These are phyloP conservation scores for Rhopalosiphum padi DNA, from an alignment of 1,140 invertebrate genomes.

Conservation along the genomic window DNA sequence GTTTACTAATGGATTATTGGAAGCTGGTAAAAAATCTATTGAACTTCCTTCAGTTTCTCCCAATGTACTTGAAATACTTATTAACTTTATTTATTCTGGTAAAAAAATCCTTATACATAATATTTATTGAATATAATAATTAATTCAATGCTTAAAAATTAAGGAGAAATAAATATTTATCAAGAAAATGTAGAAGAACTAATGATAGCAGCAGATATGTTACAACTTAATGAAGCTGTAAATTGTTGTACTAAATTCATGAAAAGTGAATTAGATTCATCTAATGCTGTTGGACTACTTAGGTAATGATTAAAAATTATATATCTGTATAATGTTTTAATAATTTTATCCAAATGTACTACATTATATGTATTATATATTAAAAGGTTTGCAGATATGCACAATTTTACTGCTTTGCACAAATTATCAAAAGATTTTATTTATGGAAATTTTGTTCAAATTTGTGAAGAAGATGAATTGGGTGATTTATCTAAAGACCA, in stretches of 20 bases:
- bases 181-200: conserved; percentile 89
- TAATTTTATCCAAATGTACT: neutral
- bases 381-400: conserved; percentile 87
- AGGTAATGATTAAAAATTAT: conserved; percentile 66
- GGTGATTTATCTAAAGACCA: conserved; percentile 83
- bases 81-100: conserved; percentile 92
- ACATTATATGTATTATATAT: neutral
- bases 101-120: neutral
- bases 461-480: conserved; percentile 87
- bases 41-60: conserved; percentile 79
- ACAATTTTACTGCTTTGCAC: conserved; percentile 83
- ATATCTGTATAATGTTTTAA: neutral
- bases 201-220: conserved; percentile 90
- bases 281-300: conserved; percentile 90
- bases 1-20: conserved; percentile 85
- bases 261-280: conserved; percentile 84
- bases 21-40: conserved; percentile 79
- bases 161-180: conserved; percentile 67
- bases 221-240: conserved; percentile 86
- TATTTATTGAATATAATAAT: conserved; percentile 14
- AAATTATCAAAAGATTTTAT: conserved; percentile 84
- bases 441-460: conserved; percentile 85
- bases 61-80: conserved; percentile 75
- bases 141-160: conserved; percentile 50
- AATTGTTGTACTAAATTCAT: conserved; percentile 87